phyloP scores from a whole-genome alignment of 2,888 invertebrate genomes.

The Tricholauxania praeusta region DNA sequence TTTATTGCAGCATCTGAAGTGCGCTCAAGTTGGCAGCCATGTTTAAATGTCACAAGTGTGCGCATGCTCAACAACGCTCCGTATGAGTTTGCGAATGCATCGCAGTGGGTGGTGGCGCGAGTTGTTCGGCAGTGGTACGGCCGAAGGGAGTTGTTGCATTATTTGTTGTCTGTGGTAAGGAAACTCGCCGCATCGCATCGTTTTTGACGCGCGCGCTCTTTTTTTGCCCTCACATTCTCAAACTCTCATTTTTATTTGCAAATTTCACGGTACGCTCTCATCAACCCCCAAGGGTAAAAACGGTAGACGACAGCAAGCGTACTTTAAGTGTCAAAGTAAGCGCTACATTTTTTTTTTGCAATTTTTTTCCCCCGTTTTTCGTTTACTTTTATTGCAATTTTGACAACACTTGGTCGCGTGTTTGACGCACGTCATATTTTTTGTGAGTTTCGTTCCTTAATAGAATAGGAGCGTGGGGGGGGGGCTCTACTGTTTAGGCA shows the following conservation, averaged over 20 bases:
- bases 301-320: not conserved
- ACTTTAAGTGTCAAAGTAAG: not conserved
- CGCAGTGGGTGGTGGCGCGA: slow-evolving; percentile 1
- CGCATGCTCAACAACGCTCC: slow-evolving; percentile 60
- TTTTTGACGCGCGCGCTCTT: slow-evolving; percentile 11
- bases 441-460: not conserved
- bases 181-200: slow-evolving; percentile 41
- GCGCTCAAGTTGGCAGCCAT: slow-evolving; percentile 50
- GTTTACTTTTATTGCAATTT: not conserved
- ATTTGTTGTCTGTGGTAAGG: slow-evolving; percentile 52
- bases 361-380: not conserved
- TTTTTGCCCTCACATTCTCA: slow-evolving; percentile 13
- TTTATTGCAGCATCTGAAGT: slow-evolving; percentile 43
- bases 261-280: not conserved
- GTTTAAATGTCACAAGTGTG: slow-evolving; percentile 45
- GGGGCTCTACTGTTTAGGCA: no score
- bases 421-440: not conserved
- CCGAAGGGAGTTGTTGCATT: slow-evolving; percentile 23
- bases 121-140: not conserved
- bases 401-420: slow-evolving; percentile 4
- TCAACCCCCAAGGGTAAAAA: not conserved
- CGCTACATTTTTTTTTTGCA: not conserved
- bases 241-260: not conserved
- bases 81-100: not conserved
- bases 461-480: no score